Evolutionary conservation across 2,888 invertebrate species (phyloP), one percentile per base, ranked within the genome.

Genomic region (Gymnoscelis rufifasciata): DNA sequence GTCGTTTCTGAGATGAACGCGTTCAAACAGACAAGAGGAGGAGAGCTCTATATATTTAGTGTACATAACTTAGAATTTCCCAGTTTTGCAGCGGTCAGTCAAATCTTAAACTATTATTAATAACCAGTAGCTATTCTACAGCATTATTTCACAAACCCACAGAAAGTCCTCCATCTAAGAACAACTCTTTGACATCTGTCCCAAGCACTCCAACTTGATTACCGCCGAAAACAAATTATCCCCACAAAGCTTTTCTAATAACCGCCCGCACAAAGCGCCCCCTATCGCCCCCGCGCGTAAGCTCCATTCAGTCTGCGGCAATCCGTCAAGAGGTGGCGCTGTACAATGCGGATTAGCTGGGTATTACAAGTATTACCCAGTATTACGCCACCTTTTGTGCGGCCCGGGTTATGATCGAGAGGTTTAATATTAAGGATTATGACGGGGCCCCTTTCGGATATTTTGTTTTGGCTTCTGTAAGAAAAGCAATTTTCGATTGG

Each of bases 401-500:
- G 64, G 54, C 59, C 64, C 63, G 66, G 67, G 81, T 75, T 82
- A 83, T 86, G 86, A 84, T 84, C 81, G 83, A 83, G 74, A 75
- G 78, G 69, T 63, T 63, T 71, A 86, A 86, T 87, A 87, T 87
- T 84, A 78, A 64, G 84, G 87, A 86, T 87, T 87, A 87, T 82
- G 74, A 78, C 84, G 63, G 78, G 70, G 75, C 74, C 74, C 78
- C 81, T 68, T 71, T 66, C 47, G 53, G 45, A 33, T 33, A 47
- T 54, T 54, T 47, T 46, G 39, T 51, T 43, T 47, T 43, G 47
- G 35, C 35, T 35, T 35, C 19, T n/a, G 33, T 33, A 35, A 35
- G 35, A 35, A 19, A 35, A 35, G 35, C 35, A 23, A 35, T 43
- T 36, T 35, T 28, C 11, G 13, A 7, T 15, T 27, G 19, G 15